Evolutionary conservation across 2,797 vertebrate species (phyloP), one percentile per base, ranked within the genome.

Genomic region (Periophthalmus magnuspinnatus): DNA sequence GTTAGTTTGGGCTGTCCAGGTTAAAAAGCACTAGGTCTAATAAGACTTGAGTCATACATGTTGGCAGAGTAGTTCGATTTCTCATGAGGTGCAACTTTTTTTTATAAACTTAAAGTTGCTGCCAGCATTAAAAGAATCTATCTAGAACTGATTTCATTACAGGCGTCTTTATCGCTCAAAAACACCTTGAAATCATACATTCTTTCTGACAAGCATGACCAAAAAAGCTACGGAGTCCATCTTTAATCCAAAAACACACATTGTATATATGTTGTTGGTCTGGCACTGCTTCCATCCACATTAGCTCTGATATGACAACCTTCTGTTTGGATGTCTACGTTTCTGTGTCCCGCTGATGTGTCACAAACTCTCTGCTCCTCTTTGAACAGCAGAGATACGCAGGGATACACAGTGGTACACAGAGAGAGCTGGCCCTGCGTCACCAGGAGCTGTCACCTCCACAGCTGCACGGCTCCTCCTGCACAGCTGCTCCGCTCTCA

Each of bases 401-500:
- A 83, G 59, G 24, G 13, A 16, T 45, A 45, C 41, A 41, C 38
- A 41, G 13, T 57, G 22, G 10, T 28, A 80, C 79, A 63, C 76
- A 76, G 72, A 77, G 72, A 65, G 72, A 57, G 77, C 55, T 16
- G 19, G 47, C 77, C 34, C 59, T 57, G 75, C 78, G 76, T 82
- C 75, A 70, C 72, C 76, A 69, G 81, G 78, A 70, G 74, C 32
- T 86, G 81, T 85, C 81, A 74, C 68, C 71, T 69, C 28, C 69
- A 74, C 84, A 85, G 82, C 80, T 86, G 86, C 68, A 81, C 69
- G 60, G 77, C 14, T 69, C 71, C 76, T 79, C 67, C 70, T 69
- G 79, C 78, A 78, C 86, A 88, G 78, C 85, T 88, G 85, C 79
- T 66, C 60, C 5, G 34, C 70, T 77, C 68, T 65, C 61, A 62